Base-by-base conservation (phyloP, 2,797 vertebrate genomes). In the Gallirallus australis region DNA sequence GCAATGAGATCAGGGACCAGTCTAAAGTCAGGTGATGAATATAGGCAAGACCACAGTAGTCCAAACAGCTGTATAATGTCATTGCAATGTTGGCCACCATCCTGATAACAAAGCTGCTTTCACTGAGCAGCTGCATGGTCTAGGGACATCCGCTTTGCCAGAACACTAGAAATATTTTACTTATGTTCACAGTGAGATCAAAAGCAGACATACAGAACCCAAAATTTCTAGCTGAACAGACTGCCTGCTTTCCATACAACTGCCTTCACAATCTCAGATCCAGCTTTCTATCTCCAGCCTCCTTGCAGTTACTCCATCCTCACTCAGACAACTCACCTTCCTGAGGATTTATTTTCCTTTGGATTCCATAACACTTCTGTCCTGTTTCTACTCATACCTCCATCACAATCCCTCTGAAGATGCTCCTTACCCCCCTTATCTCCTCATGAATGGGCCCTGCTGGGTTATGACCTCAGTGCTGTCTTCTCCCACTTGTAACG, bases 101-200 rank as follows among this genome's bases (percentile, higher is more conserved):
- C 82, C 94, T 90, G 83, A 65, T 84, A 96, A 90, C 39, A 89
- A 94, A 92, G 70, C 81, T 93, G 83, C 73, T 95, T 89, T 92
- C 61, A 79, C 81, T 2, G 23, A 95, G 81, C 88, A 96, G 94
- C 94, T 96, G 92, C 88, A 53, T 27, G 86, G 66, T 95, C 90
- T 95, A 66, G 90, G 81, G 89, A 96, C 73, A 73, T 84, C 60
- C 11, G 69, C 63, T 86, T 81, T 86, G 90, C 93, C 95, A 96
- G 88, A 93, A 94, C 94, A 95, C 30, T 95, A 40, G 70, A 95
- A 94, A 93, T 94, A 93, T 90, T 96, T 95, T 76, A 90, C 83
- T 95, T 79, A 84, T 7, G 20, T 53, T 93, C 77, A 56, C 60
- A 90, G 48, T 37, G 48, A 94, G 93, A 94, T 97, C 95, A 96